phyloP scores from a whole-genome alignment of 2,888 invertebrate genomes.

The Heliconius aoede region DNA sequence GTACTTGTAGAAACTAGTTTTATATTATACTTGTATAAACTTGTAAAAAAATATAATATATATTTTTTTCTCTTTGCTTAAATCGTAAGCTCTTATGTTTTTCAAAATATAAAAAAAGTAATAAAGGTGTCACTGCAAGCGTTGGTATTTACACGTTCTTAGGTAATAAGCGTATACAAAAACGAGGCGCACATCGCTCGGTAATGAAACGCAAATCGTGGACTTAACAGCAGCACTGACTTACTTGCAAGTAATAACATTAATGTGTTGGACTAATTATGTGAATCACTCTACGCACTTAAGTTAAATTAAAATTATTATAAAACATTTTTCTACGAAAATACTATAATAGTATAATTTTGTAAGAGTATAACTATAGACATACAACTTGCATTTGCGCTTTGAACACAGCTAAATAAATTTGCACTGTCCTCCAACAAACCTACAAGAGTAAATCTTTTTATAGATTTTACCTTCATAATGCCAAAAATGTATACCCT shows the following conservation, averaged over 20 bases:
- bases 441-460: neutral
- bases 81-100: neutral
- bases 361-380: neutral
- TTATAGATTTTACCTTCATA: neutral
- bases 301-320: slow-evolving; percentile 27
- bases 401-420: neutral
- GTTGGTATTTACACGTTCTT: slow-evolving; percentile 3
- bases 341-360: neutral
- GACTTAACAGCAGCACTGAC: slow-evolving; percentile 18
- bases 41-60: neutral
- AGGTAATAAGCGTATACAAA: slow-evolving; percentile 11
- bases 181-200: slow-evolving; percentile 29
- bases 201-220: slow-evolving; percentile 22
- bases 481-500: too few relatives aligned
- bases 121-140: slow-evolving; percentile 2
- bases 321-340: slow-evolving; percentile 3
- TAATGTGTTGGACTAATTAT: slow-evolving; percentile 44
- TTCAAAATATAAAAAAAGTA: neutral
- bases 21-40: too few relatives aligned
- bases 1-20: too few relatives aligned
- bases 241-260: slow-evolving; percentile 38
- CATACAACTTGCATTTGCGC: neutral
- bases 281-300: slow-evolving; percentile 42
- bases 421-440: too few relatives aligned
- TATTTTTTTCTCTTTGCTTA: slow-evolving; percentile 1